A percentile compares a stretch with the other conserved stretches of the same genome.
These are phyloP conservation scores for Sciurus niger DNA, from an alignment of 2,113 vertebrate genomes.

Conservation along the genomic window DNA sequence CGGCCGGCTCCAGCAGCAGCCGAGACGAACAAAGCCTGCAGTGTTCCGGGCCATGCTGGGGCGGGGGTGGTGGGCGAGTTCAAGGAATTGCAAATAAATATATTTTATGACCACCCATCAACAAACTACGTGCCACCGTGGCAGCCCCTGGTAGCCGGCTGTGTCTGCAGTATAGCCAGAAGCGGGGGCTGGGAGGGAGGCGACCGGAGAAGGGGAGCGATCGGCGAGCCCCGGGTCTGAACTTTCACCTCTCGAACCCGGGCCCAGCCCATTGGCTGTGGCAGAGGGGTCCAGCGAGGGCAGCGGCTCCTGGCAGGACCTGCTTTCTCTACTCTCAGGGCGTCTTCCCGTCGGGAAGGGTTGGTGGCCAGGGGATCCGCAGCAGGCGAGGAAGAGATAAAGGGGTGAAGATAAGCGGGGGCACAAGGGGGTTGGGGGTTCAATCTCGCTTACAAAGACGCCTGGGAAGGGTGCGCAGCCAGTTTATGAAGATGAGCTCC, in stretches of 20 bases:
- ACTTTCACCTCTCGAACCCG: slow-evolving; percentile 91
- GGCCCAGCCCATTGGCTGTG: slow-evolving; percentile 81
- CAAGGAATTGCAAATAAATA: slow-evolving; percentile 86
- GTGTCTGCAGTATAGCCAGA: slow-evolving; percentile 54
- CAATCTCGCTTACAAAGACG: neutral
- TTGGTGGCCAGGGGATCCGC: neutral
- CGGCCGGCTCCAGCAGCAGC: slow-evolving; percentile 60
- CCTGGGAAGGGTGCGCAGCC: neutral
- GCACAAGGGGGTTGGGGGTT: neutral
- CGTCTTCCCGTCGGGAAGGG: neutral
- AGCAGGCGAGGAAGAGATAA: neutral
- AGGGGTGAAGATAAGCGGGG: neutral
- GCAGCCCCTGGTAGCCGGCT: slow-evolving; percentile 72
- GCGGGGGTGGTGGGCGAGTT: slow-evolving; percentile 66
- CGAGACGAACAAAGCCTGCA: slow-evolving; percentile 69
- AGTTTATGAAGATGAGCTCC: neutral
- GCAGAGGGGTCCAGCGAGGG: neutral
- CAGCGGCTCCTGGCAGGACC: slow-evolving; percentile 31
- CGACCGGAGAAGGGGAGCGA: neutral
- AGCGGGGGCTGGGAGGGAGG: neutral
- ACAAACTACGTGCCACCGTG: slow-evolving; percentile 80
- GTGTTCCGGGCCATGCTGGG: slow-evolving; percentile 64
- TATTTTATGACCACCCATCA: slow-evolving; percentile 88
- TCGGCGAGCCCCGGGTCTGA: slow-evolving; percentile 85
- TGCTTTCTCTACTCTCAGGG: neutral